Percentiles rank a stretch among this genome's conserved stretches.
phyloP scores from a whole-genome alignment of 2,113 vertebrate species.

The Serilophus lunatus region DNA sequence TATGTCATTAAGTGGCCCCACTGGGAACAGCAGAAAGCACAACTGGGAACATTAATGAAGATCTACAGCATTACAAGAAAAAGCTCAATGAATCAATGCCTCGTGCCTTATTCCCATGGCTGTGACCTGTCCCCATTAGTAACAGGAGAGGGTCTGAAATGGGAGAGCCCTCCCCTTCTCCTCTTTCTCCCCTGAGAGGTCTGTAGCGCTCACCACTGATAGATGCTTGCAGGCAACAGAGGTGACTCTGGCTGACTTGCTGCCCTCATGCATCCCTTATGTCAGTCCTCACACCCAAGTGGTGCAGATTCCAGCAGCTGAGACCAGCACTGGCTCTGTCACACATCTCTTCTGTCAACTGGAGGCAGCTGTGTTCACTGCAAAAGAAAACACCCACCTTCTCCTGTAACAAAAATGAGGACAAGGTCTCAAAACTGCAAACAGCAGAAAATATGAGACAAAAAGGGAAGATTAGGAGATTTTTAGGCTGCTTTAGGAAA shows the following conservation, averaged over 20 bases:
- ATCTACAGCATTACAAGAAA: constrained; percentile 62
- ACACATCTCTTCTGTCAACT: not conserved
- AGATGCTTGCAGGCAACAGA: not conserved
- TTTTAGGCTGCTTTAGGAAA: constrained; percentile 13
- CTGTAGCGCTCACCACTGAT: not conserved
- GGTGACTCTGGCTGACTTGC: not conserved
- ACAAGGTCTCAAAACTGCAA: not conserved
- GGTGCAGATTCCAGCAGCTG: not conserved
- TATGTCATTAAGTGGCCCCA: constrained; percentile 36
- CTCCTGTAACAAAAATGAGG: not conserved
- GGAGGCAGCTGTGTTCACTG: not conserved
- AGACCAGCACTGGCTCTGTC: not conserved
- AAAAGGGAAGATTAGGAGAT: not conserved
- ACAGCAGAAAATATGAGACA: not conserved
- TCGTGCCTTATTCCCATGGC: not conserved
- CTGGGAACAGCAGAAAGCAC: constrained; percentile 28
- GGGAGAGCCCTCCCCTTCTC: not conserved
- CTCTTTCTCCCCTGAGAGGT: not conserved
- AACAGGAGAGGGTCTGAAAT: not conserved
- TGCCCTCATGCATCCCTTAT: not conserved
- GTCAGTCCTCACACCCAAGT: not conserved
- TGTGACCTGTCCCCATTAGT: constrained; percentile 48
- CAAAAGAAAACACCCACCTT: not conserved
- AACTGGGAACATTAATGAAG: constrained; percentile 62
- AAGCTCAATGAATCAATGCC: constrained; percentile 58